These are phyloP conservation scores for Hipparchia semele DNA, from an alignment of 2,888 invertebrate species.

Conservation along the genomic window DNA sequence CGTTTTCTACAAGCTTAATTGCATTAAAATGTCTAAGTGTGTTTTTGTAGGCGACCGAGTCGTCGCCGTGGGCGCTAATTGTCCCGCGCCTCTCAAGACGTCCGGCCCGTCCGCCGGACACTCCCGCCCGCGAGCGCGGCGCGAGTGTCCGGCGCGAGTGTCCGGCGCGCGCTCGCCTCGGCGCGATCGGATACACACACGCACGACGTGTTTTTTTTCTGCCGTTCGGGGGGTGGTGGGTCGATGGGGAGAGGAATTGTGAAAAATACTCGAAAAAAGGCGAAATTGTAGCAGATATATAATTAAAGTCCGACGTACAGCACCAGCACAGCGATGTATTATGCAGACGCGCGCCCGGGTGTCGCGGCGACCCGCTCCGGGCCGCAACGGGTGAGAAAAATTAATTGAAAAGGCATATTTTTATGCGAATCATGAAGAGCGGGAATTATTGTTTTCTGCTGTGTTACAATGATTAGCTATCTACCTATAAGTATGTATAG, in stretches of 20 bases:
- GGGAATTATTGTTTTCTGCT: conserved; percentile 21
- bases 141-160: conserved; percentile 12
- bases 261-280: conserved; percentile 84
- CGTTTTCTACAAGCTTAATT: conserved; percentile 75
- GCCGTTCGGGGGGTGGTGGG: conserved; percentile 58
- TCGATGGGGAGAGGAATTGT: conserved; percentile 77
- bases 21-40: conserved; percentile 65
- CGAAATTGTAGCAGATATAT: conserved; percentile 84
- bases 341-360: conserved; percentile 73
- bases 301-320: conserved; percentile 81
- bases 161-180: conserved; percentile 40
- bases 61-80: conserved; percentile 44
- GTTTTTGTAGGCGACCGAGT: conserved; percentile 43
- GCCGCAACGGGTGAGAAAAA: conserved; percentile 55
- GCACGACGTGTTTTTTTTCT: conserved; percentile 60
- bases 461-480: conserved; percentile 1
- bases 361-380: conserved; percentile 61
- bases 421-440: conserved; percentile 40
- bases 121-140: conserved; percentile 40
- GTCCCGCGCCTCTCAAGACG: conserved; percentile 39
- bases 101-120: conserved; percentile 37
- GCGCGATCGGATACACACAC: conserved; percentile 60
- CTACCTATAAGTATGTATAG: not conserved
- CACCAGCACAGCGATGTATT: conserved; percentile 76
- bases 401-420: conserved; percentile 57